Evolutionary conservation across 2,888 invertebrate genomes (phyloP), one percentile per base, ranked within the genome.

Genomic region (Brachypterus glaber): DNA sequence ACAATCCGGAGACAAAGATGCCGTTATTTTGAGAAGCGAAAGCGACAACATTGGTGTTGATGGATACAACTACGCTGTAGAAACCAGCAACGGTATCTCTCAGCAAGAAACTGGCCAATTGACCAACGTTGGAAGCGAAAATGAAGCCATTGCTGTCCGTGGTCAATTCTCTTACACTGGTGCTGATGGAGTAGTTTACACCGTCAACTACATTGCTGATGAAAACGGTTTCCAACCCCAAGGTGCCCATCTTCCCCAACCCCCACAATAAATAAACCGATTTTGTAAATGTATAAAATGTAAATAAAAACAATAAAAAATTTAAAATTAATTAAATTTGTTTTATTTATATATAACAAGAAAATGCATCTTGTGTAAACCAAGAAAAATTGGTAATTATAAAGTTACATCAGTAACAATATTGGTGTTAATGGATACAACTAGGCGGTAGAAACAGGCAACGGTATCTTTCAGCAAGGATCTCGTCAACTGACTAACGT

Each of bases 171-270:
- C 67, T 15, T 73, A 68, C 55, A 64, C 64, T 9, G 68, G 63
- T 7, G 60, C 63, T 9, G 70, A 72, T 46, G 73, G 73, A n/a
- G 57, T 57, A 14, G 55, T 59, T n/a, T 62, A 66, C 47, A 58
- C 61, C 13, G 50, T 72, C 38, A 63, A 59, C 14, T 73, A 72
- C 55, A 51, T 67, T 21, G 72, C 86, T 25, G 86, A 86, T 55
- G 85, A 84, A 64, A 78, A 82, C 60, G 84, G 77, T 53, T 78
- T 77, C 72, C 75, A 79, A 68, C 83, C 85, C 4, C 67, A 68
- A 35, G 86, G 86, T 26, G 85, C 83, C 54, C 83, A 85, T 61
- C 73, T 86, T 54, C 83, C 64, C 27, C 7, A 27, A 14, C 13
- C 39, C 14, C 24, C 33, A 27, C 11, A 31, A 37, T 37, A 27